Percentiles rank a stretch among this genome's conserved stretches.
Conservation (phyloP, 2,797 vertebrate species). For the Ataeniobius toweri region DNA sequence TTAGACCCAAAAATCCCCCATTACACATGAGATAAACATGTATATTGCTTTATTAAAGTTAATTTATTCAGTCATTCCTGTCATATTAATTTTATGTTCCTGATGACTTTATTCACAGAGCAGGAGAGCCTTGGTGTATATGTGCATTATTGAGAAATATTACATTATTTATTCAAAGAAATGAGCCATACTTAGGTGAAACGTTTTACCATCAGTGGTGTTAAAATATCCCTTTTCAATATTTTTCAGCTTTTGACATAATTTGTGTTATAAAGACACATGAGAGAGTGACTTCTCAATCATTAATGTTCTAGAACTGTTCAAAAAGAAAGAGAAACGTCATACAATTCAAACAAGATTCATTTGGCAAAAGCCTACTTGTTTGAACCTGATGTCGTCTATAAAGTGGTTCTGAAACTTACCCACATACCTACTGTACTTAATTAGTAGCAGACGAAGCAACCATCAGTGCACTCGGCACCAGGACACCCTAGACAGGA, state of each 20-base stretch:
- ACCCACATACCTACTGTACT: background rate
- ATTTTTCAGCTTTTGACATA: background rate
- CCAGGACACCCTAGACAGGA: too few species aligned
- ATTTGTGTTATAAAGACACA: background rate
- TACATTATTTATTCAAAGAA: background rate
- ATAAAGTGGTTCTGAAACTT: background rate
- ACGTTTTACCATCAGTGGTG: background rate
- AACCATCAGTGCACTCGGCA: too few species aligned
- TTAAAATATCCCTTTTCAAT: background rate
- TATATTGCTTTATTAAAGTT: background rate
- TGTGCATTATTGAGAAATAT: background rate
- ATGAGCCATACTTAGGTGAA: background rate
- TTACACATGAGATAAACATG: background rate
- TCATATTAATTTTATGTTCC: constrained; percentile 7
- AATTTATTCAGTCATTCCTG: background rate
- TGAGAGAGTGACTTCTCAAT: background rate
- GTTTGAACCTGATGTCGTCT: background rate
- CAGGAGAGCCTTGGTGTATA: background rate
- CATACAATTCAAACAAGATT: background rate
- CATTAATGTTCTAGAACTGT: background rate
- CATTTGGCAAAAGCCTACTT: background rate
- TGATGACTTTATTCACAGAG: background rate
- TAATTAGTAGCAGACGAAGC: background rate
- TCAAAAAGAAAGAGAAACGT: background rate
- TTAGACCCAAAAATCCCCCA: background rate